Evolutionary conservation across 2,797 vertebrate genomes (phyloP), one percentile per base, ranked within the genome.

Genomic region (Natrix natrix): DNA sequence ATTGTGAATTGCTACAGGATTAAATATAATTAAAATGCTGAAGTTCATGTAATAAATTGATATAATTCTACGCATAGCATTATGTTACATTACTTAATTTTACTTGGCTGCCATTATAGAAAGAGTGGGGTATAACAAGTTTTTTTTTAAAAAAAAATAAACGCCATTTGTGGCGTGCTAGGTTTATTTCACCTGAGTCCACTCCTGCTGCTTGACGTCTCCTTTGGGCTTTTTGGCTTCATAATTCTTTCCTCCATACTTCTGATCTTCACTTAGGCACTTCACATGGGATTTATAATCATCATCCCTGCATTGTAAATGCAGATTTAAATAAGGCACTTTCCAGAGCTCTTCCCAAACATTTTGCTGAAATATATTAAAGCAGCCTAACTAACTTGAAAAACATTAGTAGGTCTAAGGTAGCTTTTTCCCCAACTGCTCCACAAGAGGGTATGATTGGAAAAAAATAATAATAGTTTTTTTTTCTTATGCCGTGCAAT

Each of bases 251-350:
- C 99, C 99, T 24, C 99, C 99, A 0, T 99, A 99, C 93, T 99
- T 99, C 97, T 99, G 98, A 92, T 99, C 98, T 96, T 99, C 99
- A 32, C 98, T 99, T 88, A 99, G 95, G 0, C 99, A 99, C 91
- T 97, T 99, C 87, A 97, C 90, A 0, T 99, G 99, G 74, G 95
- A 97, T 95, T 98, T 99, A 94, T 99, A 99, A 95, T 99, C 98
- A 0, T 99, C 97, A 0, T 98, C 99, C 98, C 99, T 99, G 94
- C 91, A 43, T 24, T n/a, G 4, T 78, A 89, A 91, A 54, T 89
- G 88, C 20, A 86, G 11, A 43, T 52, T 0, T 8, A 90, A 54
- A 43, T 24, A 54, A 61, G 14, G 37, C 22, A 55, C 56, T 88
- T 88, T 13, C 22, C n/a, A 88, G 32, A 59, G 32, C 56, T 60